phyloP scores from a whole-genome alignment of 2,113 vertebrate species.

The Spizaetus ornatus region DNA sequence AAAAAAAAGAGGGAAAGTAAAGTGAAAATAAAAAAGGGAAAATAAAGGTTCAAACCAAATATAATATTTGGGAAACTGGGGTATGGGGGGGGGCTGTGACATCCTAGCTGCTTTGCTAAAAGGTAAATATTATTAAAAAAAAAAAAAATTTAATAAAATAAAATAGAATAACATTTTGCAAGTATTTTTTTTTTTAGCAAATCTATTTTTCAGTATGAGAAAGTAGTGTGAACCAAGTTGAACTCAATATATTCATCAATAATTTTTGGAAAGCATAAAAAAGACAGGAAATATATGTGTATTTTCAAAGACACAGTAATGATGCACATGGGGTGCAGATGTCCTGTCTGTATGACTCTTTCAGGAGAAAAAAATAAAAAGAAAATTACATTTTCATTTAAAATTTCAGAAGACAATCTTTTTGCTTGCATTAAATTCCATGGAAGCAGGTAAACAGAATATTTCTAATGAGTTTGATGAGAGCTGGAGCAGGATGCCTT shows the following conservation, averaged over 20 bases:
- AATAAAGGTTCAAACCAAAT: neutral
- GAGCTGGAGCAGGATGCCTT: rapidly evolving
- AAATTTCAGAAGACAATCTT: neutral
- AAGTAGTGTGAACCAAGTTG: neutral
- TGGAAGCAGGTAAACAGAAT: rapidly evolving
- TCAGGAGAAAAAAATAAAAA: neutral
- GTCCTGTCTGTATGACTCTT: neutral
- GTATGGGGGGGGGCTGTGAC: too few relatives aligned
- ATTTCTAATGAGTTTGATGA: neutral
- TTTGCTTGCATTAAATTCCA: neutral
- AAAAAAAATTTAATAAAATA: too few relatives aligned
- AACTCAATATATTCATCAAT: neutral
- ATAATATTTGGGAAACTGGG: rapidly evolving
- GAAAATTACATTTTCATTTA: neutral
- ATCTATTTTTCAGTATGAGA: neutral
- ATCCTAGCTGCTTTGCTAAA: neutral
- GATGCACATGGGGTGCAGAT: rapidly evolving
- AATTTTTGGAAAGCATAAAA: neutral
- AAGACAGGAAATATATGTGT: rapidly evolving
- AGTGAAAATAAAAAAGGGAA: neutral
- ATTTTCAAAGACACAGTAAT: neutral
- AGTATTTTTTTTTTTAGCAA: neutral
- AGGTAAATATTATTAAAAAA: neutral
- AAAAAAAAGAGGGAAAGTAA: rapidly evolving
- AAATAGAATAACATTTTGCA: rapidly evolving